Percentiles rank a stretch among this genome's conserved stretches.
Conservation (phyloP, 2,797 vertebrate species). For the Aeoliscus strigatus region DNA sequence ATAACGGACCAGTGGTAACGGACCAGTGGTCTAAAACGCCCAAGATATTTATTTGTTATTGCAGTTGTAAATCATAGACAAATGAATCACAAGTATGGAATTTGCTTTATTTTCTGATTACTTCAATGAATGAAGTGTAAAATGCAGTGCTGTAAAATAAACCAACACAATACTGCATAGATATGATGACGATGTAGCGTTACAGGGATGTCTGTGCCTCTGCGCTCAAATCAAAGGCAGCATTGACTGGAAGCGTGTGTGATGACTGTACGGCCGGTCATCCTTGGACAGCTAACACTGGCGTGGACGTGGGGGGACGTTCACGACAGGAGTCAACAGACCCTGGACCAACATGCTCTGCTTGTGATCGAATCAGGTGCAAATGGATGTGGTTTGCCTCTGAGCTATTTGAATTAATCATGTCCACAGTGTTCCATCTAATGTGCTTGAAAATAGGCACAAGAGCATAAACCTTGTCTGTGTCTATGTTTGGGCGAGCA, state of each 20-base stretch:
- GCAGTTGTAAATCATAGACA: no score
- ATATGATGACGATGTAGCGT: no score
- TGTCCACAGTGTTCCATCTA: constrained; percentile 27
- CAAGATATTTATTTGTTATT: no score
- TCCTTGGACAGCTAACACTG: constrained; percentile 67
- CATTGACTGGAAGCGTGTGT: constrained; percentile 63
- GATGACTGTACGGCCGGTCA: constrained; percentile 62
- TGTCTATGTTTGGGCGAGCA: constrained; percentile 1
- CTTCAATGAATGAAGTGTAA: no score
- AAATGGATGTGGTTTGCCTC: constrained; percentile 30
- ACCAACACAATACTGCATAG: no score
- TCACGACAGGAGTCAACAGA: constrained; percentile 59
- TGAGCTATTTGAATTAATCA: constrained; percentile 49
- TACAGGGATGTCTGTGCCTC: constrained; percentile 37
- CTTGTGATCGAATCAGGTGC: constrained; percentile 40
- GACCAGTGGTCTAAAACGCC: no score
- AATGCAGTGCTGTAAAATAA: no score
- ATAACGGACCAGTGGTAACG: no score
- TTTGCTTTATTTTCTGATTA: no score
- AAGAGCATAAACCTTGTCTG: constrained; percentile 8
- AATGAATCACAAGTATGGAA: no score
- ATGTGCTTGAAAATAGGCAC: constrained; percentile 12
- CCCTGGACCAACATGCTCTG: constrained; percentile 47
- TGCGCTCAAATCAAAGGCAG: constrained; percentile 60
- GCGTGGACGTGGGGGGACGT: constrained; percentile 39